phyloP scores from a whole-genome alignment of 2,113 vertebrate genomes.

The Trogon surrucura region DNA sequence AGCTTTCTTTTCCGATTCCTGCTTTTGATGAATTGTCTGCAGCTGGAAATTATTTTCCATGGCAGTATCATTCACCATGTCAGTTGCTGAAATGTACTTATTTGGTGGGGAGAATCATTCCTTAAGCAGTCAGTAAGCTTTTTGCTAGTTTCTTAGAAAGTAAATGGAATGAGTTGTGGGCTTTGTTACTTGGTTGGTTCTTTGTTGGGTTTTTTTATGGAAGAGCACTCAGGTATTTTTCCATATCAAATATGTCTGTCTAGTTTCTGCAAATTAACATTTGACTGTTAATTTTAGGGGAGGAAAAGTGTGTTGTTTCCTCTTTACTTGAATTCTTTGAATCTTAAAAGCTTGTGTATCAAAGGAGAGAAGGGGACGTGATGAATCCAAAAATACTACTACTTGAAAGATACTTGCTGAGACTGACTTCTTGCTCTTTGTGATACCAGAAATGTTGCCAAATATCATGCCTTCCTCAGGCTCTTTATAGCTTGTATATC shows the following conservation, averaged over 20 bases:
- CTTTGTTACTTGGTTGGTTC: not conserved
- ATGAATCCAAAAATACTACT: not conserved
- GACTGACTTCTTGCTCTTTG: not conserved
- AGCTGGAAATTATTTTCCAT: not conserved
- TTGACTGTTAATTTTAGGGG: not conserved
- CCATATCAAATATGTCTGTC: not conserved
- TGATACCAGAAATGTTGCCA: not conserved
- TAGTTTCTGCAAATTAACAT: not conserved
- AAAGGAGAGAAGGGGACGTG: not conserved
- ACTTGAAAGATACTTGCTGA: not conserved
- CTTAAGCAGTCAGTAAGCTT: not conserved
- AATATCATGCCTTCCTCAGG: not conserved
- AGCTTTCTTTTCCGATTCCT: not conserved
- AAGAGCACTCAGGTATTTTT: not conserved
- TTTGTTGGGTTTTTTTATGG: not conserved
- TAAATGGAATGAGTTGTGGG: not conserved
- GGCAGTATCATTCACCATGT: not conserved
- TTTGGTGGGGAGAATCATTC: not conserved
- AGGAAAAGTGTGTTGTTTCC: not conserved
- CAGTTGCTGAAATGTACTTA: not conserved
- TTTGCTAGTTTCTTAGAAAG: not conserved
- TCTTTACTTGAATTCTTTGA: not conserved
- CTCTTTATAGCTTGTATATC: not conserved
- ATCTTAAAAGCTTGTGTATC: not conserved
- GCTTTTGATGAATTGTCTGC: not conserved